Conservation (phyloP, 2,797 vertebrate species). For the Tiaroga cobitis region DNA sequence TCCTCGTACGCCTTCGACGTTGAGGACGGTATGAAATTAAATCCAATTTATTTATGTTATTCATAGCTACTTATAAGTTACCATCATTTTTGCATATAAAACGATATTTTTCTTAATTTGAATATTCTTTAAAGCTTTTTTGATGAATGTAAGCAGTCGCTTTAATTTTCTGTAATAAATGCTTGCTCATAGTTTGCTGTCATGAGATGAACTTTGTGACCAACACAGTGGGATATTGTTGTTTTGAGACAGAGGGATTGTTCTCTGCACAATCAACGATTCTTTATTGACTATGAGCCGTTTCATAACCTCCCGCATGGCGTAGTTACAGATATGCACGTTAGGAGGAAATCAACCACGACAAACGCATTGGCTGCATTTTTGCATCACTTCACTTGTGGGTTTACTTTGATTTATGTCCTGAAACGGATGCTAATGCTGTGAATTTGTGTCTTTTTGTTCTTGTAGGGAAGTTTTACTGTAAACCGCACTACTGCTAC, state of each 20-base stretch:
- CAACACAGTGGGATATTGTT: constrained; percentile 65
- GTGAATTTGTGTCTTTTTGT: constrained; percentile 43
- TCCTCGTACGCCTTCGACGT: constrained; percentile 94
- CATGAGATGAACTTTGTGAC: constrained; percentile 60
- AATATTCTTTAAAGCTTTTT: neutral
- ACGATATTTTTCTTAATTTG: neutral
- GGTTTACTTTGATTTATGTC: neutral
- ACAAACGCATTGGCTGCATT: neutral
- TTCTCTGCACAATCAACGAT: constrained; percentile 55
- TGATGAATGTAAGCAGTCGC: neutral
- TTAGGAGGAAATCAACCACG: neutral
- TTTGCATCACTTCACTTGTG: neutral
- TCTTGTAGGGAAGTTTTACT: constrained; percentile 96
- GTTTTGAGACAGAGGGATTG: constrained; percentile 54
- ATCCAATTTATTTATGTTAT: neutral
- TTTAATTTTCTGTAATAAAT: constrained; percentile 7
- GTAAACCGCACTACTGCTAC: constrained; percentile 98
- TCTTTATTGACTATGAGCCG: constrained; percentile 47
- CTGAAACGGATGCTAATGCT: neutral
- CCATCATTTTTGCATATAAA: neutral
- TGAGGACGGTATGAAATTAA: constrained; percentile 85
- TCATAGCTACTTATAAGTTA: neutral
- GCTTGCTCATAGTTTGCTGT: constrained; percentile 36
- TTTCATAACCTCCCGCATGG: constrained; percentile 48
- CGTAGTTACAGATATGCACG: constrained; percentile 1